phyloP scores from a whole-genome alignment of 2,797 vertebrate species.

The Sebastolobus altivelis region DNA sequence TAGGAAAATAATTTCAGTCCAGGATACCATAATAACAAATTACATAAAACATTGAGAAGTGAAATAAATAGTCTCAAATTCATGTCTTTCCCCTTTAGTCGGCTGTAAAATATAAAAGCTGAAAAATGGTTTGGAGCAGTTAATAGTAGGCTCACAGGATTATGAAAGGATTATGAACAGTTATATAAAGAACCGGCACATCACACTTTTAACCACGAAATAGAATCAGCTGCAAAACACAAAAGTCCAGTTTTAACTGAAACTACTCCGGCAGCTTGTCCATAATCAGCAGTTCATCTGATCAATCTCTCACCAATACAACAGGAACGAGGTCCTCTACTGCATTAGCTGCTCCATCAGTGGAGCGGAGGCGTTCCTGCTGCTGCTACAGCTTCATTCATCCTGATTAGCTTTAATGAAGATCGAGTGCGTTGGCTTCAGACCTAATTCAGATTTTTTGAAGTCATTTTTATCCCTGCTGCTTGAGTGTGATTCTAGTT shows the following conservation, averaged over 20 bases:
- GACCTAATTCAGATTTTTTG: conserved; percentile 25
- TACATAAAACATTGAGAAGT: not conserved
- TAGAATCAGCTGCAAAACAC: conserved; percentile 31
- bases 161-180: conserved; percentile 51
- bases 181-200: conserved; percentile 33
- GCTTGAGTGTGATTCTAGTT: conserved; percentile 24
- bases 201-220: conserved; percentile 32
- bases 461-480: conserved; percentile 8
- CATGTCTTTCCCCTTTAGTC: not conserved
- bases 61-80: not conserved
- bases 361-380: conserved; percentile 7
- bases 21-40: conserved; percentile 1
- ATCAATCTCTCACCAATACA: conserved; percentile 21
- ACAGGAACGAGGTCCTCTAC: not conserved
- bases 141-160: conserved; percentile 47
- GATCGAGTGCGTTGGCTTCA: not conserved
- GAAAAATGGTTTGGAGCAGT: conserved; percentile 37
- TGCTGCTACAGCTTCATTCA: conserved; percentile 19
- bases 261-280: not conserved
- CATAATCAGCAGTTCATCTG: not conserved
- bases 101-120: conserved; percentile 24
- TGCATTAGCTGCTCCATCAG: conserved; percentile 12
- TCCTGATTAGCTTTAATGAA: conserved; percentile 46
- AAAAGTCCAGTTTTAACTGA: not conserved
- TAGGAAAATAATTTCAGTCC: not conserved